These are phyloP conservation scores for Delia radicum DNA, from an alignment of 1,140 invertebrate species.

Conservation along the genomic window DNA sequence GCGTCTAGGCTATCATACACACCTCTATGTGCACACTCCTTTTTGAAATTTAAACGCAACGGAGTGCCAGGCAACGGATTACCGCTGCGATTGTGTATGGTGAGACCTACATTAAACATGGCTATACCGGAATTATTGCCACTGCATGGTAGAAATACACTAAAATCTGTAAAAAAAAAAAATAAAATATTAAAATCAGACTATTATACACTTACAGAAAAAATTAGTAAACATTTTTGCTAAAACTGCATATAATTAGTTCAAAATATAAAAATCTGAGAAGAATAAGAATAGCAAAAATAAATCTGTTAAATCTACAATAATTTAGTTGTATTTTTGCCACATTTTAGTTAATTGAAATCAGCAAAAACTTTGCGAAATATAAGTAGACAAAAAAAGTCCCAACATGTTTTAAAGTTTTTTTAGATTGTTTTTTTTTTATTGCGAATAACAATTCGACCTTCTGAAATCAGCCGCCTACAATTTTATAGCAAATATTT, in stretches of 20 bases:
- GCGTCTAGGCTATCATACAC: constrained; percentile 62
- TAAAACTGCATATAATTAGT: background rate
- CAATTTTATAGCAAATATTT: no score
- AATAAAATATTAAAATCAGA: background rate
- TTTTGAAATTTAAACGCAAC: constrained; percentile 82
- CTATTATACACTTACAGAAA: background rate
- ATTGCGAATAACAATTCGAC: background rate
- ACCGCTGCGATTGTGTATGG: constrained; percentile 77
- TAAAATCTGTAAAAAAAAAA: constrained; percentile 70
- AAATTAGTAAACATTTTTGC: no score
- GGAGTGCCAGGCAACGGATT: constrained; percentile 84
- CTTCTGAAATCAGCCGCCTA: no score
- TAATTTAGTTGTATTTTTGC: no score
- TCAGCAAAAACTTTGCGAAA: no score
- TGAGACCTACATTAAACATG: constrained; percentile 82
- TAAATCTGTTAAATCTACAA: no score
- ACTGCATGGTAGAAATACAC: constrained; percentile 85
- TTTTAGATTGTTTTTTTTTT: background rate
- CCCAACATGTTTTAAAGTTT: no score
- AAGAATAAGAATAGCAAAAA: no score
- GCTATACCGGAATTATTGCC: constrained; percentile 87
- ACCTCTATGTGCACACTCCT: constrained; percentile 92
- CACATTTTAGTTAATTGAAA: no score
- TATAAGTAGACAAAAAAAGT: no score
- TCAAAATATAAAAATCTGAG: no score